Percentiles rank a stretch among this genome's conserved stretches.
Evolutionary conservation across 2,888 invertebrate genomes (phyloP).

Genomic region (Clepsis dumicolana): DNA sequence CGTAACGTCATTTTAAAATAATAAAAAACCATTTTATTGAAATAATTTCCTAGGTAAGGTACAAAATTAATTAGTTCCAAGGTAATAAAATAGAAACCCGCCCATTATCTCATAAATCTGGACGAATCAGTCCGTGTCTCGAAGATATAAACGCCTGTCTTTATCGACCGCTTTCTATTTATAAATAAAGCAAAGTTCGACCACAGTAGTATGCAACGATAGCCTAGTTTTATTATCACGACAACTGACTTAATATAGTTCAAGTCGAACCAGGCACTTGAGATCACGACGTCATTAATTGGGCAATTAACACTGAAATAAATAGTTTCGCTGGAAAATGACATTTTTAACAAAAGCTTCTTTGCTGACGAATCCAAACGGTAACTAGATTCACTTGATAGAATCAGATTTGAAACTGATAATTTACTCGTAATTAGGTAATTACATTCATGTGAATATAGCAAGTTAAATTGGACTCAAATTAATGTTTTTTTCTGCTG

Average conservation of each 20-base stretch:
- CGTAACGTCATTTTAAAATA: no score
- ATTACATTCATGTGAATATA: no score
- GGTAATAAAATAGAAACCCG: slow-evolving; percentile 41
- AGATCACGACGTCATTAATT: not conserved
- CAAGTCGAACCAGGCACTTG: not conserved
- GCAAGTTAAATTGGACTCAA: no score
- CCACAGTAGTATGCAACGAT: slow-evolving; percentile 22
- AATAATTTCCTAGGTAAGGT: slow-evolving; percentile 5
- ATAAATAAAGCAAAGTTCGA: slow-evolving; percentile 39
- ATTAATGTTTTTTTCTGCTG: not conserved
- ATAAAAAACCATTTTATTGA: not conserved
- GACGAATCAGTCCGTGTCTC: slow-evolving; percentile 46
- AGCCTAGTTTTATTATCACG: slow-evolving; percentile 11
- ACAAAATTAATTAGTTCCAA: slow-evolving; percentile 27
- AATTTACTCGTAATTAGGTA: no score
- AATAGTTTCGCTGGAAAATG: no score
- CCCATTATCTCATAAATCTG: slow-evolving; percentile 47
- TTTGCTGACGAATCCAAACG: no score
- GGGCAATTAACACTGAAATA: not conserved
- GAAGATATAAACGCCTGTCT: slow-evolving; percentile 27
- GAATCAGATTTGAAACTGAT: no score
- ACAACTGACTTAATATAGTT: not conserved
- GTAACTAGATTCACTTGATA: no score
- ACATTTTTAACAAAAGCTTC: no score
- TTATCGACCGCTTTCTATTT: slow-evolving; percentile 48